Conservation (phyloP, 2,797 vertebrate genomes). For the Rhynchotus rufescens region DNA sequence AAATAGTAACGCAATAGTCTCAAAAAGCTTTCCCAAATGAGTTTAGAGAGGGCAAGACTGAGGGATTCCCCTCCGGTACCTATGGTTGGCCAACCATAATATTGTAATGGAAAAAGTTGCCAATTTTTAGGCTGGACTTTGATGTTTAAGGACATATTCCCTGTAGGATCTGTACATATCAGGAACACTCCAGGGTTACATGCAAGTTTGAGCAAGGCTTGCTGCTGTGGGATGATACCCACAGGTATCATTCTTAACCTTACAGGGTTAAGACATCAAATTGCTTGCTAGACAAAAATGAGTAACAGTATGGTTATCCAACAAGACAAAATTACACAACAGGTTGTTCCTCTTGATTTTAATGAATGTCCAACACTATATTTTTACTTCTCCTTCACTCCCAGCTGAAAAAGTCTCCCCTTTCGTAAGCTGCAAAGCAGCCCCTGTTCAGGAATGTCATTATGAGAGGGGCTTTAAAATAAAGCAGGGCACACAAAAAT, state of each 20-base stretch:
- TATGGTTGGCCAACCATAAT: rapidly evolving
- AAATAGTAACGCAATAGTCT: rapidly evolving
- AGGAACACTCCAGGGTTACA: rapidly evolving
- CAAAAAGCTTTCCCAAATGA: not conserved
- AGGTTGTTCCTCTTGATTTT: not conserved
- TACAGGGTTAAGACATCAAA: rapidly evolving
- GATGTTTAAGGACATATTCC: not conserved
- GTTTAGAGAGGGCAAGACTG: not conserved
- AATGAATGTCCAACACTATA: not conserved
- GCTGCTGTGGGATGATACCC: rapidly evolving
- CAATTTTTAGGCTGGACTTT: not conserved
- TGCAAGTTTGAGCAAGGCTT: not conserved
- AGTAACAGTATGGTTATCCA: not conserved
- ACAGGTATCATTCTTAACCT: no score
- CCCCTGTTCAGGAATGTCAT: constrained; percentile 32
- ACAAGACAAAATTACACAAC: not conserved
- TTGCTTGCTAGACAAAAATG: not conserved
- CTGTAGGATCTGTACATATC: not conserved
- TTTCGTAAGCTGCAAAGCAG: not conserved
- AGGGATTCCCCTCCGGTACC: not conserved
- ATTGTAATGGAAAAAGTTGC: not conserved
- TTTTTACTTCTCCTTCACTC: not conserved
- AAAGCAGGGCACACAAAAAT: constrained; percentile 67
- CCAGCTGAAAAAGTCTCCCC: not conserved
- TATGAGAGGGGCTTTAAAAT: constrained; percentile 43